phyloP scores from a whole-genome alignment of 1,140 invertebrate genomes.

The Dendroctonus ponderosae region DNA sequence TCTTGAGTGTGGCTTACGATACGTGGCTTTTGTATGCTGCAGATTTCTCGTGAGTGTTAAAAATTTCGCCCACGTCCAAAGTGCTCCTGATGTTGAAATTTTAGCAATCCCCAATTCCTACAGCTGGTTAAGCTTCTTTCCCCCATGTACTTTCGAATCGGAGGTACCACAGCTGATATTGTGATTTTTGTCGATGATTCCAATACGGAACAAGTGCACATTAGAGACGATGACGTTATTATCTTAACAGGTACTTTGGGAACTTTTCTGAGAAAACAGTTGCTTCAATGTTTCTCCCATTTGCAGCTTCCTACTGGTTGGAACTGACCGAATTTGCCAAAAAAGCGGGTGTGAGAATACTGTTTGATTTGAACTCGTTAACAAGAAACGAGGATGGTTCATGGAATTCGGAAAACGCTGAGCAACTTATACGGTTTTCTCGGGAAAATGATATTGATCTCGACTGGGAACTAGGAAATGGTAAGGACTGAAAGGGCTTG shows the following conservation, averaged over 20 bases:
- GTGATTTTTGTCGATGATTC: neutral
- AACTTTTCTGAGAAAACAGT: neutral
- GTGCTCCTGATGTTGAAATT: neutral
- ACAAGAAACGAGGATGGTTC: conserved; percentile 55
- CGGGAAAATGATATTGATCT: conserved; percentile 53
- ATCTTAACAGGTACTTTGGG: neutral
- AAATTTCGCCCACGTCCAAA: neutral
- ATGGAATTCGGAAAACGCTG: conserved; percentile 66
- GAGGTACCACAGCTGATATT: conserved; percentile 3
- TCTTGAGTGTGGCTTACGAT: neutral
- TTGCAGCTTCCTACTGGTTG: conserved; percentile 3
- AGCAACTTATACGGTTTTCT: conserved; percentile 61
- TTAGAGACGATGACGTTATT: neutral
- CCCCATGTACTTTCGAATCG: conserved; percentile 9
- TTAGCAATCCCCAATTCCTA: neutral
- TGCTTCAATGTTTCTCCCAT: too few relatives aligned
- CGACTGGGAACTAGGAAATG: conserved; percentile 74
- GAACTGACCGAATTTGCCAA: neutral
- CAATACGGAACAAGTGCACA: too few relatives aligned
- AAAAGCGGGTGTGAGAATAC: neutral
- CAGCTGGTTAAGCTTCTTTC: neutral
- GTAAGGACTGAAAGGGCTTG: too few relatives aligned
- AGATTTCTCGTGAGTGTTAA: neutral
- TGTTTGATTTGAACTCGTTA: conserved; percentile 70
- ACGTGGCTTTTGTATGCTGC: neutral